A percentile compares a stretch with the other conserved stretches of the same genome.
phyloP scores from a whole-genome alignment of 2,113 vertebrate genomes.

The Leiothrix lutea region DNA sequence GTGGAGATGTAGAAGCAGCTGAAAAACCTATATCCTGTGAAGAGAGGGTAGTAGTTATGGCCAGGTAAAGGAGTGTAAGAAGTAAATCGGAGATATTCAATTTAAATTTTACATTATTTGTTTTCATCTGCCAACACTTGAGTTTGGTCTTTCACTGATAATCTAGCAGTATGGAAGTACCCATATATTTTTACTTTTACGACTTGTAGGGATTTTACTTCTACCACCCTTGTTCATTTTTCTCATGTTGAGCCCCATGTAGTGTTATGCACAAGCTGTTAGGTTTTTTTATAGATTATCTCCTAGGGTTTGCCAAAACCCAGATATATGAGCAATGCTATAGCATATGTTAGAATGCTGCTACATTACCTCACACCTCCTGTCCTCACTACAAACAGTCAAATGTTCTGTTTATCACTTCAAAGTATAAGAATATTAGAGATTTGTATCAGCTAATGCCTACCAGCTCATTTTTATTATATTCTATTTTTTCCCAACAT shows the following conservation, averaged over 20 bases:
- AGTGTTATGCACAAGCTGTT: neutral
- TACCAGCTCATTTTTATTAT: conserved; percentile 16
- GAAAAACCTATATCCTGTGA: neutral
- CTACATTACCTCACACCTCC: conserved; percentile 31
- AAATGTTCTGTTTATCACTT: conserved; percentile 35
- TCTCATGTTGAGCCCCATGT: neutral
- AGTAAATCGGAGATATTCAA: neutral
- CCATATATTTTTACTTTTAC: neutral
- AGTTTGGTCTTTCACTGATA: neutral
- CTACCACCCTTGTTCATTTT: neutral
- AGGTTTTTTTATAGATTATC: neutral
- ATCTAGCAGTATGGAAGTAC: rapidly evolving
- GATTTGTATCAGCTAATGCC: conserved; percentile 38
- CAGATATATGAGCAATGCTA: conserved; percentile 33
- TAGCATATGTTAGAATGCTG: conserved; percentile 46
- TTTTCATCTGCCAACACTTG: neutral
- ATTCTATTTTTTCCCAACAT: neutral
- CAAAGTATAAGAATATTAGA: neutral
- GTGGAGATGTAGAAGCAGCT: neutral
- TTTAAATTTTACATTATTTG: neutral
- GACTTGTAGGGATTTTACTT: neutral
- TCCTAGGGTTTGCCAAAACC: conserved; percentile 14
- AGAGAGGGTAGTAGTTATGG: neutral
- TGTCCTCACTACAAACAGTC: conserved; percentile 32
- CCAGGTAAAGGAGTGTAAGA: neutral